Evolutionary conservation across 2,797 vertebrate genomes (phyloP), one percentile per base, ranked within the genome.

Genomic region (Bufotes viridis): DNA sequence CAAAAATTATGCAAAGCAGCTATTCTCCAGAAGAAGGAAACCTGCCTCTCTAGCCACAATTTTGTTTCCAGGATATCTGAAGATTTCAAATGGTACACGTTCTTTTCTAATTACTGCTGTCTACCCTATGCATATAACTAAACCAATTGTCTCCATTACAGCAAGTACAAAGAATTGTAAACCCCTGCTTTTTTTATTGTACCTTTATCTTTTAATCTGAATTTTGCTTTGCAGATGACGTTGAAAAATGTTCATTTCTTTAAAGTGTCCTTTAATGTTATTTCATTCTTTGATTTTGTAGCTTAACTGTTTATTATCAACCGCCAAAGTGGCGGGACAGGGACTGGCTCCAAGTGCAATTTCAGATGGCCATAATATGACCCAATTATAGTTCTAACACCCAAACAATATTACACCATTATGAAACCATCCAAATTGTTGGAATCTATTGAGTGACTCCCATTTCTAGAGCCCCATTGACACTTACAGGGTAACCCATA

Each of bases 121-220:
- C n/a, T 82, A 24, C 7, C 57, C 10, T 3, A 58, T 69, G 22
- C 29, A 72, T 57, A 49, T 72, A 15, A 57, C 49, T 13, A n/a
- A 82, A 55, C 49, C 7, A 53, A 24, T 18, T 24, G 15, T 29
- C 15, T 20, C 63, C 4, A 26, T 70, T 34, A 15, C 14, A 65
- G 29, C 51, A 15, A 49, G 53, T 74, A 65, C 60, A 55, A 85
- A 55, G 34, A 6, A 85, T 78, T 67, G 78, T 51, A 85, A 78
- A 26, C 60, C n/a, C 75, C 9, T 26, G 2, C 24, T 80, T 65
- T 42, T 42, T n/a, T 78, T 63, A 84, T 76, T 20, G 63, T 42
- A 3, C 34, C 17, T 85, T 78, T 78, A 78, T 61, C 58, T 78
- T 75, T 78, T 55, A 49, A 55, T 49, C n/a, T 53, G 14, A 60